Base-by-base conservation (phyloP, 2,797 vertebrate species). In the Xenentodon cancila region DNA sequence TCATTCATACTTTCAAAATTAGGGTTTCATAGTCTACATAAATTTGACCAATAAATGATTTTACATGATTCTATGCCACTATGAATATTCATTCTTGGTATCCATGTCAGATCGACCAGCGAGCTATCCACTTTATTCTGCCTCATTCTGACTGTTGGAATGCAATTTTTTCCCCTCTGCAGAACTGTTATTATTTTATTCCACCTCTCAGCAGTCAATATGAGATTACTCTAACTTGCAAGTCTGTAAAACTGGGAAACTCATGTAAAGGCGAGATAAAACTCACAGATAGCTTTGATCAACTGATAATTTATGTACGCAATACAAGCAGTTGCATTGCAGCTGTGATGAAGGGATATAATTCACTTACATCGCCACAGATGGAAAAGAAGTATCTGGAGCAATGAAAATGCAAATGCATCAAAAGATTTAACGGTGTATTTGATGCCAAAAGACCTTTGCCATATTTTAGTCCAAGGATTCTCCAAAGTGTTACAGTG, bases 401-500 rank as follows among this genome's bases (percentile, higher is more conserved):
- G 71, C 66, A 80, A 80, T 80, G 71, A 79, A 86, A 87, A 84
- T 82, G 80, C 80, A 73, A 74, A 86, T 84, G 62, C 64, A 34
- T 77, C 66, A 45, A 50, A 66, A 67, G 81, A 78, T 79, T 88
- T 81, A 82, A 59, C 42, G 70, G 48, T 37, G 53, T 30, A 3
- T 70, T 75, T 71, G 64, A 71, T 9, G 22, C 70, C 50, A 49
- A 47, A 53, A 47, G 55, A 48, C 52, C 56, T 19, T 22, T 43
- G 59, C 43, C 42, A 12, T 68, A 48, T 80, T 72, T 74, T 66
- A 53, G 49, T 32, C 51, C 48, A 27, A 64, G 47, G 62, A 77
- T 64, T 48, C 40, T 58, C 37, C 62, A 15, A 43, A 40, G 13
- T 46, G 32, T 44, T 49, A n/a, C 8, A 67, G 43, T 48, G 52